phyloP scores from a whole-genome alignment of 2,797 vertebrate species.

The Girardinus metallicus region DNA sequence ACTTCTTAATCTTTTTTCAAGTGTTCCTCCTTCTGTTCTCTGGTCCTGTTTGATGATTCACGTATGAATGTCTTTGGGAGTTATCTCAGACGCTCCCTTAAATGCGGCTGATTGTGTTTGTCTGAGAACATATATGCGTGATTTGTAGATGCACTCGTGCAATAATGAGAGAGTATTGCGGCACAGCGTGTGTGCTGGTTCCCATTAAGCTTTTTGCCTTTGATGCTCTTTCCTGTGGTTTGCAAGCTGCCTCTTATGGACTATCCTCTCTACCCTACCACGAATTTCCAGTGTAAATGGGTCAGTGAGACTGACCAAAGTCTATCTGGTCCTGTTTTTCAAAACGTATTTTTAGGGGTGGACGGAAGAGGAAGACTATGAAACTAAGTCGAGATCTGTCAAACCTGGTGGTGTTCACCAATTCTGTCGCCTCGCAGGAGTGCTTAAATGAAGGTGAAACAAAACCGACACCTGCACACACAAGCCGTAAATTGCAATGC shows the following conservation, averaged over 20 bases:
- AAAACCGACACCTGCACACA: conserved; percentile 2
- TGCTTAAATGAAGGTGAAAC: conserved; percentile 90
- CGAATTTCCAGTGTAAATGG: conserved; percentile 39
- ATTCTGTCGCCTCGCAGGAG: conserved; percentile 94
- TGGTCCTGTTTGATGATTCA: conserved; percentile 50
- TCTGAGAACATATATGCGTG: conserved; percentile 20
- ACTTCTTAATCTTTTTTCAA: conserved; percentile 4
- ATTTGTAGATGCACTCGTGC: conserved; percentile 22
- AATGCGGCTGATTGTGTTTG: conserved; percentile 36
- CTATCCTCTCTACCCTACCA: conserved; percentile 26
- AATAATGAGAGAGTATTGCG: conserved; percentile 24
- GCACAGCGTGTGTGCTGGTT: conserved; percentile 42
- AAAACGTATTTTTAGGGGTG: conserved; percentile 74
- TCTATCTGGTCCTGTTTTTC: conserved; percentile 25
- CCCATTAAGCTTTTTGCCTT: conserved; percentile 56
- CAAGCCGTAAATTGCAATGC: conserved; percentile 3
- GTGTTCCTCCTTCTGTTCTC: conserved; percentile 31
- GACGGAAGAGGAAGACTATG: conserved; percentile 92
- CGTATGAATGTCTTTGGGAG: conserved; percentile 40
- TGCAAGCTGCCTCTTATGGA: conserved; percentile 57
- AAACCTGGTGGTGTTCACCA: conserved; percentile 94
- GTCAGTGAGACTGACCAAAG: background rate
- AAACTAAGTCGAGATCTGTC: conserved; percentile 96
- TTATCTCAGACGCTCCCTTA: conserved; percentile 42
- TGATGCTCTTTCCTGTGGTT: conserved; percentile 63